These are phyloP conservation scores for Deilephila elpenor DNA, from an alignment of 2,888 invertebrate genomes.

Conservation along the genomic window DNA sequence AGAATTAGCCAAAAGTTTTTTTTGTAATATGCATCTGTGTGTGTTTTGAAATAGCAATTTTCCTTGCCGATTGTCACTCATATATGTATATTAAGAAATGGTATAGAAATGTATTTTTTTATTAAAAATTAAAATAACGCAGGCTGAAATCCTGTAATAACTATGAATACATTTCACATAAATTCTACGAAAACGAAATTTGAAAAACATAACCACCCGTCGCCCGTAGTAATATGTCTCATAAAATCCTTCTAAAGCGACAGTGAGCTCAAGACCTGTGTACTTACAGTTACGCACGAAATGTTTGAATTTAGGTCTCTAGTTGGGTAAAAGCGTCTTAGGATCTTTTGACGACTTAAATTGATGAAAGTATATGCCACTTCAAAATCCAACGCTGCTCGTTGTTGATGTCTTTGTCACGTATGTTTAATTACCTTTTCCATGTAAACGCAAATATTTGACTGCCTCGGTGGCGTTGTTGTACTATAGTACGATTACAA, in stretches of 20 bases:
- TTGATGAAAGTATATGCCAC: neutral
- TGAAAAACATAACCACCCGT: neutral
- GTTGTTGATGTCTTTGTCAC: neutral
- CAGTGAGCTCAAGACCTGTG: neutral
- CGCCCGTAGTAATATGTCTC: neutral
- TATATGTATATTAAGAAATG: too few species aligned
- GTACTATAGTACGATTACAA: too few species aligned
- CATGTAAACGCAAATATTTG: neutral
- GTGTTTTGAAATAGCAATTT: too few species aligned
- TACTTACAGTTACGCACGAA: neutral
- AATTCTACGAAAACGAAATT: neutral
- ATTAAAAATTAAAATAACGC: too few species aligned
- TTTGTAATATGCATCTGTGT: too few species aligned
- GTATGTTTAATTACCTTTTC: neutral
- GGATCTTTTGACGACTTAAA: neutral
- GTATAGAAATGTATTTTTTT: too few species aligned
- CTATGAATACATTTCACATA: neutral
- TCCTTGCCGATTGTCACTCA: too few species aligned
- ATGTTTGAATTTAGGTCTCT: neutral
- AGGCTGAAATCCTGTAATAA: neutral
- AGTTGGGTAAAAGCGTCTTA: neutral
- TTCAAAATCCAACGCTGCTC: neutral
- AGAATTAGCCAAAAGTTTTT: too few species aligned
- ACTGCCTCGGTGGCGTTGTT: too few species aligned
- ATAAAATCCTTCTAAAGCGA: conserved; percentile 3